Evolutionary conservation across 2,797 vertebrate genomes (phyloP).

Genomic region (Synanceia verrucosa): DNA sequence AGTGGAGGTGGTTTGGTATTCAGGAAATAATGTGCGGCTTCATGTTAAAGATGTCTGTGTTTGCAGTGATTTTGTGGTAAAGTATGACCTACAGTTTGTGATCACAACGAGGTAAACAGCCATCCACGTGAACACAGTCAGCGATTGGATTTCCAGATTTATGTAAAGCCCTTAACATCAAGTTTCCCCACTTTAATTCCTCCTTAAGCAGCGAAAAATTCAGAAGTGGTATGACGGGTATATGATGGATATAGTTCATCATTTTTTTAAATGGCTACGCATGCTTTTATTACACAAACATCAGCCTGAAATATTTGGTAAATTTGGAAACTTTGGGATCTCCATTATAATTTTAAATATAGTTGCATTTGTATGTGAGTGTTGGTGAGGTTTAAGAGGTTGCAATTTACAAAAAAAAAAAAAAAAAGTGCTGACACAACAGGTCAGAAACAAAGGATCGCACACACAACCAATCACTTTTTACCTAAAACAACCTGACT

Average conservation of each 20-base stretch:
- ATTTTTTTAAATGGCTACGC: background rate
- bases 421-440: background rate
- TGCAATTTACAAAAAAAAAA: background rate
- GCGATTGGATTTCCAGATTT: background rate
- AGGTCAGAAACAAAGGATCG: background rate
- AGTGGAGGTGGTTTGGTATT: constrained; percentile 15
- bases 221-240: background rate
- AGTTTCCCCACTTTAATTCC: background rate
- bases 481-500: background rate
- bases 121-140: background rate
- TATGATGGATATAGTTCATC: background rate
- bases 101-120: background rate
- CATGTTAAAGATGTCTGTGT: constrained; percentile 13
- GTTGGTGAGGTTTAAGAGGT: background rate
- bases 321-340: background rate
- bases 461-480: too few species aligned
- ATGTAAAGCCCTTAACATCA: background rate
- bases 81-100: background rate
- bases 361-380: background rate
- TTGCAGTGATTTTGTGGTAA: constrained; percentile 18
- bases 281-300: background rate
- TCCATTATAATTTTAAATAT: background rate
- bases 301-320: background rate
- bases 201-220: background rate
- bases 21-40: constrained; percentile 25